Evolutionary conservation across 2,888 invertebrate genomes (phyloP).

Genomic region (Melanostoma mellinum): DNA sequence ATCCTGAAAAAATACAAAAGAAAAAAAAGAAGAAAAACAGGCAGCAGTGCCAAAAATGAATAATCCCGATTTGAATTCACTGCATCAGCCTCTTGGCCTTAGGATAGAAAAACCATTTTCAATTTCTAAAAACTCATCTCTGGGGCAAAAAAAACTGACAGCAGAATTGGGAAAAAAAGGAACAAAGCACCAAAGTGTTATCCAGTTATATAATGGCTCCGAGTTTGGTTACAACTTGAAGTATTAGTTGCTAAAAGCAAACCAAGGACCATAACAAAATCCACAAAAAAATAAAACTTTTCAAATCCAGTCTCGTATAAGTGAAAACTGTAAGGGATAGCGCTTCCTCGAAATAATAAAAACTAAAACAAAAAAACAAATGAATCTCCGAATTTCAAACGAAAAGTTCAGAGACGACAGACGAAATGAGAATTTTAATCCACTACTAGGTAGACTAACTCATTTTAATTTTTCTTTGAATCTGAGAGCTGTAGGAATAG

Average conservation of each 20-base stretch:
- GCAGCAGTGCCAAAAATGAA: too few relatives aligned
- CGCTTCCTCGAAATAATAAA: not conserved
- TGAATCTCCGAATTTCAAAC: slow-evolving; percentile 24
- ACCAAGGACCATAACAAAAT: slow-evolving; percentile 17
- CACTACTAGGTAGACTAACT: slow-evolving; percentile 39
- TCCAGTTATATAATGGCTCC: slow-evolving; percentile 27
- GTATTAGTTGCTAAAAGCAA: slow-evolving; percentile 46
- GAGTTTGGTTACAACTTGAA: slow-evolving; percentile 39
- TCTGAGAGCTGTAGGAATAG: not conserved
- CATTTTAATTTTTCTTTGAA: slow-evolving; percentile 8
- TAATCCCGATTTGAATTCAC: too few relatives aligned
- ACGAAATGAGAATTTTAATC: slow-evolving; percentile 32
- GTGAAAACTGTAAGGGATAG: not conserved
- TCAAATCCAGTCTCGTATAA: slow-evolving; percentile 16
- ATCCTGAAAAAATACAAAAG: too few relatives aligned
- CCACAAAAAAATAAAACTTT: not conserved
- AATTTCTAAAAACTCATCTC: not conserved
- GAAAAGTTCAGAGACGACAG: slow-evolving; percentile 13
- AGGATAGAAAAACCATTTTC: too few relatives aligned
- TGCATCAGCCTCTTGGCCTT: too few relatives aligned
- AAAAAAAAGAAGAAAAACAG: too few relatives aligned
- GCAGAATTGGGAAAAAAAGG: not conserved
- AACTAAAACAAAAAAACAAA: slow-evolving; percentile 5
- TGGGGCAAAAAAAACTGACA: not conserved
- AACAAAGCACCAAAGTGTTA: slow-evolving; percentile 4